Evolutionary conservation across 2,888 invertebrate species (phyloP), one percentile per base, ranked within the genome.

Genomic region (Theretra japonica): DNA sequence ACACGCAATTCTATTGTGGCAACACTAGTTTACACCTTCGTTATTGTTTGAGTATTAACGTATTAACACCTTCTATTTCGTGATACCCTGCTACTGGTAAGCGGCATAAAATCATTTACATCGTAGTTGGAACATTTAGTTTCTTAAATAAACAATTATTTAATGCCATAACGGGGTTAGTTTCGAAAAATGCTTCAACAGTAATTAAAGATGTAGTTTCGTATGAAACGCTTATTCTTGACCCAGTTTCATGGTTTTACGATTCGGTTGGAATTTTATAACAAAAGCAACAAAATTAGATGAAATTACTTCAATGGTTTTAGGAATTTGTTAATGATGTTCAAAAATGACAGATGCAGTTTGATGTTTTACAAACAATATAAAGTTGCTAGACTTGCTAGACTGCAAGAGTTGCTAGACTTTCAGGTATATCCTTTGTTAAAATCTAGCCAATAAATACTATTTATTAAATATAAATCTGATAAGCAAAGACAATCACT

Each of bases 1-100:
- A 77, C 74, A 79, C 76, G 76, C 77, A 76, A 78, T 73, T 72
- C 70, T 71, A 71, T 71, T 68, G 68, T 71, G n/a, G 53, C n/a
- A 56, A 65, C 17, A 71, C 33, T n/a, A 41, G 48, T 65, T 71
- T 71, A 62, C n/a, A 53, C 56, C 21, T 50, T 56, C 56, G 17
- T 68, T 70, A 53, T 50, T 57, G 1, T 69, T 70, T 73, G 69
- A 69, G 72, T 78, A 77, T 82, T 79, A 76, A 77, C 79, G 72
- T 78, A 77, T 82, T 79, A 76, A 77, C 79, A 79, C 76, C 77
- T 76, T 53, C 53, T 21, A 41, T 62, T 41, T 62, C 33, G 33
- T 41, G n/a, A 33, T 62, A 62, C 21, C 33, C 33, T 41, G 21
- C 21, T 62, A 62, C 33, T 21, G 0, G 33, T 62, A 4, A 21